Conservation (phyloP, 2,888 invertebrate species). For the Thecophora atra region DNA sequence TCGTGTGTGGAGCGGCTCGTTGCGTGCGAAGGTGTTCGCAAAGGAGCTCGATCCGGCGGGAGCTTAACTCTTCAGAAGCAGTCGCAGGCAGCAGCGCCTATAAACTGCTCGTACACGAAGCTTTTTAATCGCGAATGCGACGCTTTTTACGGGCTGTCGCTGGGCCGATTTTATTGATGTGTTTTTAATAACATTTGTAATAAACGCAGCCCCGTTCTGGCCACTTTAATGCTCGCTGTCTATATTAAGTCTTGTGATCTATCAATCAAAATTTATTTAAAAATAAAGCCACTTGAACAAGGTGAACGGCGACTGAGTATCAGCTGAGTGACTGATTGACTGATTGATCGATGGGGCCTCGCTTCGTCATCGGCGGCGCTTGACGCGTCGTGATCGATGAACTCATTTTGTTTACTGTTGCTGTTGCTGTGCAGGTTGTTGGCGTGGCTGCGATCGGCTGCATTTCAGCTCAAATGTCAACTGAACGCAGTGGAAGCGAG, state of each 20-base stretch:
- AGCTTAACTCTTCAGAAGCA: no score
- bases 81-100: no score
- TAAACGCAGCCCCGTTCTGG: no score
- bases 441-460: neutral
- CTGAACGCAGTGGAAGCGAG: neutral
- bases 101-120: neutral
- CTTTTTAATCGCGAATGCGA: no score
- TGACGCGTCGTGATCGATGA: constrained; percentile 46
- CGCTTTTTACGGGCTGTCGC: no score
- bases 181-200: no score
- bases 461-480: neutral
- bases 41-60: no score
- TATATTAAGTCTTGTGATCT: neutral
- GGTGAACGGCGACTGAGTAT: constrained; percentile 14
- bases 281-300: constrained; percentile 22
- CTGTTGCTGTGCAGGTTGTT: neutral
- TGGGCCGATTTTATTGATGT: no score
- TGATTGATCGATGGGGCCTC: constrained; percentile 46
- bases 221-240: no score
- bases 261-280: constrained; percentile 47
- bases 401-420: no score
- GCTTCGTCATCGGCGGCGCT: constrained; percentile 24
- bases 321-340: constrained; percentile 48
- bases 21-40: no score
- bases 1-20: no score